A percentile compares a stretch with the other conserved stretches of the same genome.
These are phyloP conservation scores for Eupeodes latifasciatus DNA, from an alignment of 2,888 invertebrate genomes.

Conservation along the genomic window DNA sequence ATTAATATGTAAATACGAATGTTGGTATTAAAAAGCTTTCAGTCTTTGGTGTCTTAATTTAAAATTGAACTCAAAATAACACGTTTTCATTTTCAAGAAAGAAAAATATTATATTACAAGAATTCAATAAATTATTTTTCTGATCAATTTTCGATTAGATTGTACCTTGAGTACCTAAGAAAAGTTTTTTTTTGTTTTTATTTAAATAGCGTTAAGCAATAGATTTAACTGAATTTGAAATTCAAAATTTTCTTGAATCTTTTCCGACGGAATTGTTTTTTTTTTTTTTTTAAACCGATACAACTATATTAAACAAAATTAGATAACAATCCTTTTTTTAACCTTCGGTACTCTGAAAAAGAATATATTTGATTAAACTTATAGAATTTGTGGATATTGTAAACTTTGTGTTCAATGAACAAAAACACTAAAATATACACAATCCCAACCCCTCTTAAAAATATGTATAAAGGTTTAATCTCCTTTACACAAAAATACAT, in stretches of 20 bases:
- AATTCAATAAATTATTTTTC: neutral
- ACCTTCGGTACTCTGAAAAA: no score
- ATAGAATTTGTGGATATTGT: neutral
- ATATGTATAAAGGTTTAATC: no score
- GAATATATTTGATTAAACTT: neutral
- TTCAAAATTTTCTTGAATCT: no score
- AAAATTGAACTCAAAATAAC: conserved; percentile 46
- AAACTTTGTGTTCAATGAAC: neutral
- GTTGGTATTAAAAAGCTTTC: conserved; percentile 27
- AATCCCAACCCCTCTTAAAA: neutral
- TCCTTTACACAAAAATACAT: neutral
- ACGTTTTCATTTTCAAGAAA: conserved; percentile 62
- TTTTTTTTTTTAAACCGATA: no score
- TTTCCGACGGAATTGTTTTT: no score
- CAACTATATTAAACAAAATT: no score
- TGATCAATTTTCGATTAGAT: neutral
- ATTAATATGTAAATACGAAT: conserved; percentile 18
- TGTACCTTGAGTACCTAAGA: no score
- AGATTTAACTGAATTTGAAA: no score
- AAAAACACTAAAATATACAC: neutral
- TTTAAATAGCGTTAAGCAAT: no score
- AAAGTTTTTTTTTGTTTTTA: no score
- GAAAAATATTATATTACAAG: conserved; percentile 52
- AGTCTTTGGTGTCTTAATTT: neutral
- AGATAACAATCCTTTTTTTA: no score